Conservation (phyloP, 2,888 invertebrate species). For the Eupeodes latifasciatus region DNA sequence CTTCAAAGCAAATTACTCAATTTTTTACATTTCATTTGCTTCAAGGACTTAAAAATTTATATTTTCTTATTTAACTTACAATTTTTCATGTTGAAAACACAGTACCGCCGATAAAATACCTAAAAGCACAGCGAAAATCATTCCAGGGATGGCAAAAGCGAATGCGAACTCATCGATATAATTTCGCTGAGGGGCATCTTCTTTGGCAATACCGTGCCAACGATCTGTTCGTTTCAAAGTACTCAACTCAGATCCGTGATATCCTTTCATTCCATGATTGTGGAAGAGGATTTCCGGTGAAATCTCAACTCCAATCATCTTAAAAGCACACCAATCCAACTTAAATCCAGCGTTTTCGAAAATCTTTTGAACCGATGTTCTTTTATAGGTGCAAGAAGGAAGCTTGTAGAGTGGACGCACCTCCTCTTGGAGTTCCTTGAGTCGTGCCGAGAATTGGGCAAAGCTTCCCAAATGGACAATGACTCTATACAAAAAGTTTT, state of each 20-base stretch:
- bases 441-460: constrained; percentile 87
- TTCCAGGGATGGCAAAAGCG: constrained; percentile 89
- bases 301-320: constrained; percentile 87
- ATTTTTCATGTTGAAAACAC: constrained; percentile 90
- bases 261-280: constrained; percentile 79
- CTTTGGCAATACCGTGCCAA: constrained; percentile 88
- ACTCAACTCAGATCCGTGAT: constrained; percentile 81
- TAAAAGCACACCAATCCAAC: constrained; percentile 95
- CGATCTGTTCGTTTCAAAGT: constrained; percentile 83
- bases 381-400: constrained; percentile 92
- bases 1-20: not conserved
- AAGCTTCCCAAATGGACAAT: constrained; percentile 93
- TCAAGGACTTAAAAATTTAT: not conserved
- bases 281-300: constrained; percentile 83
- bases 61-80: constrained; percentile 86
- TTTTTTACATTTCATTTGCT: not conserved
- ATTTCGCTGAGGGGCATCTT: constrained; percentile 88
- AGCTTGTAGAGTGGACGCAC: constrained; percentile 92
- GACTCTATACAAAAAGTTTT: constrained; percentile 84
- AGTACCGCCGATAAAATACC: constrained; percentile 89
- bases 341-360: constrained; percentile 92
- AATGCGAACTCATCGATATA: constrained; percentile 89
- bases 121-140: constrained; percentile 88
- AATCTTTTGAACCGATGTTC: constrained; percentile 92
- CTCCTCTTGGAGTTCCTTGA: constrained; percentile 87